Evolutionary conservation across 1,140 invertebrate genomes (phyloP).

Genomic region (Samia ricini): DNA sequence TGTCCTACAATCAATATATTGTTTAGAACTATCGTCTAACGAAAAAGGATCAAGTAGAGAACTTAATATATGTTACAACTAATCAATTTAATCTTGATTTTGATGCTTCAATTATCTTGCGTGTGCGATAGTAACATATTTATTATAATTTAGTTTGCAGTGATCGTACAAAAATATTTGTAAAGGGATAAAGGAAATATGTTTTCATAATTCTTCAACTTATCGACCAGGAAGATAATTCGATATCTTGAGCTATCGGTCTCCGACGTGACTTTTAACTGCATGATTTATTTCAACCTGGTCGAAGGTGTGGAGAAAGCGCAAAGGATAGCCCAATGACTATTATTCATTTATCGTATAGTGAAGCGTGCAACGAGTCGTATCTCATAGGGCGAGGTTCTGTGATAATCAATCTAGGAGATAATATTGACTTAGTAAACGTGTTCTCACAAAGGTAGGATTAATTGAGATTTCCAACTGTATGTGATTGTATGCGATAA

Average conservation of each 20-base stretch:
- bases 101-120: no score
- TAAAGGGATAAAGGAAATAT: background rate
- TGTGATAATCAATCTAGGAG: background rate
- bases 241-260: background rate
- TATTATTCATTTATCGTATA: background rate
- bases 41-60: no score
- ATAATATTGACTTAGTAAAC: background rate
- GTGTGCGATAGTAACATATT: no score
- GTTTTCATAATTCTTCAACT: background rate
- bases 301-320: background rate
- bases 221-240: background rate
- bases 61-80: no score
- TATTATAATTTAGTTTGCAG: no score
- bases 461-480: background rate
- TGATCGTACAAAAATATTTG: no score
- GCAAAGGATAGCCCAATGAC: background rate
- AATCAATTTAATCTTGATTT: no score
- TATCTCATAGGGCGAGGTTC: background rate
- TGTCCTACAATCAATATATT: background rate
- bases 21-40: background rate
- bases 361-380: background rate
- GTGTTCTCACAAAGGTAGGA: background rate
- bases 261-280: background rate
- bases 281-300: background rate
- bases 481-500: background rate